Conservation (phyloP, 2,113 vertebrate species). For the Psammodynastes pulverulentus region DNA sequence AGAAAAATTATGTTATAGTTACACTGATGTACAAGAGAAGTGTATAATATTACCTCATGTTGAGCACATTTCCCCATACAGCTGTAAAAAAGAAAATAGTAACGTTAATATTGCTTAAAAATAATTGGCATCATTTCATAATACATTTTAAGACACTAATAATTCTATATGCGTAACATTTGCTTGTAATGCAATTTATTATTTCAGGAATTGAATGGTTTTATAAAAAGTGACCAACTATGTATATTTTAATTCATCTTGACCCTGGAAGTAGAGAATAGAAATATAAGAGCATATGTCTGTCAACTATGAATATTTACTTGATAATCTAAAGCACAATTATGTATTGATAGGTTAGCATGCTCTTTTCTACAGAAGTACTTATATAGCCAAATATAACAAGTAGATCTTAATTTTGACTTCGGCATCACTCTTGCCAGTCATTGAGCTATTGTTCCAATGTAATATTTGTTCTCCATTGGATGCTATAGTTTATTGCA, state of each 20-base stretch:
- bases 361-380: neutral
- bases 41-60: slow-evolving; percentile 73
- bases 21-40: neutral
- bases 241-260: neutral
- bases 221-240: neutral
- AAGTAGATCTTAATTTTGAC: neutral
- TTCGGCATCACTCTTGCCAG: too few species aligned
- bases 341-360: neutral
- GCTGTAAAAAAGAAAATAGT: slow-evolving; percentile 64
- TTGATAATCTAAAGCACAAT: neutral
- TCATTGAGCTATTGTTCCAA: neutral
- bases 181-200: neutral
- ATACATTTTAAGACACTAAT: neutral
- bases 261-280: neutral
- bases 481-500: neutral
- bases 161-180: neutral
- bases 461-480: too few species aligned
- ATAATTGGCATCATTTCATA: neutral
- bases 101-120: slow-evolving; percentile 20
- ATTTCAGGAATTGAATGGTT: neutral
- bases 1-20: neutral
- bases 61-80: slow-evolving; percentile 81
- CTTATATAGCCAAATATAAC: neutral
- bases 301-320: neutral
- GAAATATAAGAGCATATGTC: neutral